Evolutionary conservation across 2,888 invertebrate genomes (phyloP).

Genomic region (Tenthredo mesomela): DNA sequence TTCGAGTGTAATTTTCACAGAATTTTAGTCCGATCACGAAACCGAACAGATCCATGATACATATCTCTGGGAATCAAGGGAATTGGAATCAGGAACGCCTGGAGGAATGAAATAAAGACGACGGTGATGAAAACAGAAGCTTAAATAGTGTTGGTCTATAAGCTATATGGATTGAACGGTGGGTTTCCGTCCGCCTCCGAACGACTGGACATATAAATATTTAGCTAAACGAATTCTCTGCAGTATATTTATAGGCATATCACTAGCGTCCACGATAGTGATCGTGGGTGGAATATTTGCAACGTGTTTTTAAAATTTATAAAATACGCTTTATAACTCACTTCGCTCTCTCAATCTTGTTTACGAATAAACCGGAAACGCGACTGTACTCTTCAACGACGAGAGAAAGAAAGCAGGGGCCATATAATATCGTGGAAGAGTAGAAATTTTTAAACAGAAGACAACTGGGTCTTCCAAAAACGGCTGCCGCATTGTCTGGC

Average conservation of each 20-base stretch:
- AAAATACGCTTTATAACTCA: constrained; percentile 24
- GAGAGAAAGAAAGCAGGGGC: not conserved
- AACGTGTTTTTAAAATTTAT: constrained; percentile 50
- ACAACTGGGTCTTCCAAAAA: not conserved
- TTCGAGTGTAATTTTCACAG: not conserved
- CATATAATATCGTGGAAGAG: not conserved
- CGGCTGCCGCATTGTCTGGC: not conserved
- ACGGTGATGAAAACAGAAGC: not conserved
- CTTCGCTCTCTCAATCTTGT: constrained; percentile 41
- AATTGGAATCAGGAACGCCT: not conserved
- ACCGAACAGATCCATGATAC: not conserved
- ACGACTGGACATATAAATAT: constrained; percentile 58
- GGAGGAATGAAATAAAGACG: not conserved
- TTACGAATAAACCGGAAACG: constrained; percentile 9
- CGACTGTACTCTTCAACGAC: not conserved
- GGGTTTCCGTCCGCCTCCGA: not conserved
- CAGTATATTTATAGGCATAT: constrained; percentile 57
- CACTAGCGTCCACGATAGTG: constrained; percentile 32
- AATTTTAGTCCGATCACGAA: not conserved
- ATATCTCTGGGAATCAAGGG: not conserved
- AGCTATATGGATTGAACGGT: not conserved
- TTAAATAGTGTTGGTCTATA: not conserved
- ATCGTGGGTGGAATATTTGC: constrained; percentile 61
- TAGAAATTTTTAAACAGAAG: not conserved
- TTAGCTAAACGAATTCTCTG: constrained; percentile 58